These are phyloP conservation scores for Cotesia vestalis DNA, from an alignment of 1,140 invertebrate species.

Conservation along the genomic window DNA sequence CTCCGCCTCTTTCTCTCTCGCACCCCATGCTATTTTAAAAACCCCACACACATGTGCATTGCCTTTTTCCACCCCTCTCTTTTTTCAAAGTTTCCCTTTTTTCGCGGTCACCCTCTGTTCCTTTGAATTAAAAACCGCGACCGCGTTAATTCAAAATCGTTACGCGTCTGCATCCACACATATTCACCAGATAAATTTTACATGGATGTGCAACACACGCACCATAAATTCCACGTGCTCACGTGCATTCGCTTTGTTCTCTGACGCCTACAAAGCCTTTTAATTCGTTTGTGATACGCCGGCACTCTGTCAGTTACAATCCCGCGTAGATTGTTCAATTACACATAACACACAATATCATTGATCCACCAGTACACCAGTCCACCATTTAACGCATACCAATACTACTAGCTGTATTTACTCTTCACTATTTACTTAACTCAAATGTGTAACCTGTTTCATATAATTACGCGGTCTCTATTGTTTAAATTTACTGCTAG, in stretches of 20 bases:
- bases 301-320: slow-evolving; percentile 6
- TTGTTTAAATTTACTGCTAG: too few species aligned
- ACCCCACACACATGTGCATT: not conserved
- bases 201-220: not conserved
- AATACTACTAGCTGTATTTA: not conserved
- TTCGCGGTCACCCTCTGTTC: not conserved
- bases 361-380: too few species aligned
- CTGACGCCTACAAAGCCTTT: slow-evolving; percentile 7
- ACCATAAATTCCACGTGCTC: slow-evolving; percentile 4
- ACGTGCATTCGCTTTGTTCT: slow-evolving; percentile 16
- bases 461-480: too few species aligned
- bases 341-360: not conserved
- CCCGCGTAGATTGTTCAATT: slow-evolving; percentile 10
- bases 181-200: too few species aligned
- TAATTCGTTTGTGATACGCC: slow-evolving; percentile 5
- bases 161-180: not conserved
- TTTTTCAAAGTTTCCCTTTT: not conserved
- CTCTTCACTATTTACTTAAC: too few species aligned
- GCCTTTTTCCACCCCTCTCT: not conserved
- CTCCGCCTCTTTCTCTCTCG: slow-evolving; percentile 39
- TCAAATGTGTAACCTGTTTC: too few species aligned
- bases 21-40: slow-evolving; percentile 1
- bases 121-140: slow-evolving; percentile 18
- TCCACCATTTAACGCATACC: not conserved
- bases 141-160: slow-evolving; percentile 30